Percentiles rank a stretch among this genome's conserved stretches.
These are phyloP conservation scores for Cryptops parisi DNA, from an alignment of 2,888 invertebrate species.

Conservation along the genomic window DNA sequence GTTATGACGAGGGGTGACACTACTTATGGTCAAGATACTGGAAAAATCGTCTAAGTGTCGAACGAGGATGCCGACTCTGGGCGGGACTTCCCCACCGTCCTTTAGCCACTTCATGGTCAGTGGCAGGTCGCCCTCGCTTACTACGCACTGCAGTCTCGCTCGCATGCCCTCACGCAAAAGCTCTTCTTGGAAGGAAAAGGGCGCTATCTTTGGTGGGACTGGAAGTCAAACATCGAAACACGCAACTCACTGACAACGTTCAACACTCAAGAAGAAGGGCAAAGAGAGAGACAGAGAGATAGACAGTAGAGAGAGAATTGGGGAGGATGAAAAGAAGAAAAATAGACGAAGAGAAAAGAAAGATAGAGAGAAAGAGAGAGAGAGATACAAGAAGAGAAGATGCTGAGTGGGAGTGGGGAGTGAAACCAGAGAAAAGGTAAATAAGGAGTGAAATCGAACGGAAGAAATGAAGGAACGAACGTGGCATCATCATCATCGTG, in stretches of 20 bases:
- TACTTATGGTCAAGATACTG: slow-evolving; percentile 61
- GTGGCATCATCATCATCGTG: too few species aligned
- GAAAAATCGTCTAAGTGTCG: slow-evolving; percentile 47
- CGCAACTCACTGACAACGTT: slow-evolving; percentile 16
- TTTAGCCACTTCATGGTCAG: slow-evolving; percentile 66
- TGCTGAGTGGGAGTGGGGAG: too few species aligned
- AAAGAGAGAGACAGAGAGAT: not conserved
- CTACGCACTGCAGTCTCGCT: slow-evolving; percentile 64
- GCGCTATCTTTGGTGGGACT: slow-evolving; percentile 17
- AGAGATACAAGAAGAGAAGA: slow-evolving; percentile 1
- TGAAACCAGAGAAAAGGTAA: too few species aligned
- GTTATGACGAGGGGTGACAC: slow-evolving; percentile 55
- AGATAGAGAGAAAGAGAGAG: not conserved
- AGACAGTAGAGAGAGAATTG: not conserved
- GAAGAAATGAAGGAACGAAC: too few species aligned
- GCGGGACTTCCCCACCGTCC: slow-evolving; percentile 49
- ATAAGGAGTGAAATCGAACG: too few species aligned
- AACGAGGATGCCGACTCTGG: slow-evolving; percentile 15
- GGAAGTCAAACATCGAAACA: slow-evolving; percentile 16
- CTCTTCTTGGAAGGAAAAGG: slow-evolving; percentile 17
- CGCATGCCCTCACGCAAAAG: slow-evolving; percentile 50
- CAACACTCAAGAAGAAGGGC: slow-evolving; percentile 12
- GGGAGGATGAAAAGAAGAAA: not conserved
- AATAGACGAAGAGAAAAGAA: not conserved
- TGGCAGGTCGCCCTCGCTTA: slow-evolving; percentile 65